These are phyloP conservation scores for Spodoptera littoralis DNA, from an alignment of 2,888 invertebrate genomes.

Conservation along the genomic window DNA sequence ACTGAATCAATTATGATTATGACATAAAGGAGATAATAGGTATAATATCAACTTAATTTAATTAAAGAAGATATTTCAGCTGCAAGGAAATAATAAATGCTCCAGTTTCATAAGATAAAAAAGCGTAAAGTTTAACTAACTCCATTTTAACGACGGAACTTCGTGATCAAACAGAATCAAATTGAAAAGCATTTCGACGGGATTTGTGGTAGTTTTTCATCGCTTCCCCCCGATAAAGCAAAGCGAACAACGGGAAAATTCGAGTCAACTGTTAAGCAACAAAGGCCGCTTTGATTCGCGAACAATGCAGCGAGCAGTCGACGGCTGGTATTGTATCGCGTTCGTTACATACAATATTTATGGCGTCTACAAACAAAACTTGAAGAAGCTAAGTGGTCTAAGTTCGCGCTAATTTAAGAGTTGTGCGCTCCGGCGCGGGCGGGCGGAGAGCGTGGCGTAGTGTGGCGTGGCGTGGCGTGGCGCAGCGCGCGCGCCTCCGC, in stretches of 20 bases:
- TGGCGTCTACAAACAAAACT: conserved; percentile 86
- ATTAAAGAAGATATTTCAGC: conserved; percentile 7
- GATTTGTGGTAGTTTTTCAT: conserved; percentile 57
- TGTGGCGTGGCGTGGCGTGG: conserved; percentile 54
- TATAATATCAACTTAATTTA: conserved; percentile 1
- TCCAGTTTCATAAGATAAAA: conserved; percentile 15
- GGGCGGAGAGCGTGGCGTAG: conserved; percentile 63
- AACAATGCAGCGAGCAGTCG: conserved; percentile 71
- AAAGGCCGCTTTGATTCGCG: conserved; percentile 72
- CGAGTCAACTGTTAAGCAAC: conserved; percentile 68
- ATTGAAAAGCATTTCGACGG: conserved; percentile 43
- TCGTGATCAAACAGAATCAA: conserved; percentile 51
- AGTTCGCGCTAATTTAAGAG: conserved; percentile 88
- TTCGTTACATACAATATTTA: conserved; percentile 83
- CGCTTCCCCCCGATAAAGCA: conserved; percentile 56
- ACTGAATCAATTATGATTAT: conserved; percentile 70
- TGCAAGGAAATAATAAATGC: conserved; percentile 7
- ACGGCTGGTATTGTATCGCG: conserved; percentile 74
- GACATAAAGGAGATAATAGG: conserved; percentile 50
- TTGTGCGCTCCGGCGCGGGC: conserved; percentile 74
- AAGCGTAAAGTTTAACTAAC: conserved; percentile 21
- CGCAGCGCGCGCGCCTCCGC: conserved; percentile 60
- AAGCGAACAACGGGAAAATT: conserved; percentile 62
- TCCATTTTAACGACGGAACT: conserved; percentile 48
- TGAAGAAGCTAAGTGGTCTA: conserved; percentile 86